Base-by-base conservation (phyloP, 1,140 invertebrate genomes). In the Zaprionus nigranus region DNA sequence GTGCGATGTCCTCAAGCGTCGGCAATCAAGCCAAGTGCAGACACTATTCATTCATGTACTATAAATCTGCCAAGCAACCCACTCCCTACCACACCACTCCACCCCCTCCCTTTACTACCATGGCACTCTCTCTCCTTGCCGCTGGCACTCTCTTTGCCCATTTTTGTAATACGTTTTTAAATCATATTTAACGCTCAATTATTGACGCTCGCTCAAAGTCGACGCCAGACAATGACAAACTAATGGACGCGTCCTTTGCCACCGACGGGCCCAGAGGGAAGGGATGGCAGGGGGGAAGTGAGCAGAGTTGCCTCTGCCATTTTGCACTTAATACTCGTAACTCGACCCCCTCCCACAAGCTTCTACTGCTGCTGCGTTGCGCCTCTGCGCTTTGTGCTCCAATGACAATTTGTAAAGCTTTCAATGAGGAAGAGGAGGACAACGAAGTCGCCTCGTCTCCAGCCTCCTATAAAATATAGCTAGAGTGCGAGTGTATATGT, bases 171-270 rank as follows among this genome's bases (percentile, higher is more conserved):
- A 61, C 57, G 56, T 53, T 82, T 77, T 66, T 81, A 88, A 90
- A 88, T 88, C 85, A 88, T 90, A 88, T 88, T 88, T 88, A 79
- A 88, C 85, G 85, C 85, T 88, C 85, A 88, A 88, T 88, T 88
- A 88, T 88, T 88, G 85, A 81, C 81, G 79, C 78, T 88, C 81
- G 75, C 78, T 88, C 81, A 88, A 85, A 88, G 85, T 76, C 81
- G 81, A 76, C 51, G 76, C 77, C 81, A 90, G 85, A 88, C 84
- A 88, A 88, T 88, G 84, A 70, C 83, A 90, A 88, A 88, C 84
- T 88, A 88, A 88, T 90, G 84, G 84, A 49, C 54, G 57, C 53
- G 66, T 24, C 60, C 57, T 59, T 28, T 56, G 53, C 38, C 13
- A 20, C n/a, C 20, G 54, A 11, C 7, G 12, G 13, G 24, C 15